Percentiles rank a stretch among this genome's conserved stretches.
Evolutionary conservation across 2,113 vertebrate genomes (phyloP).

Genomic region (Poecilia latipinna): DNA sequence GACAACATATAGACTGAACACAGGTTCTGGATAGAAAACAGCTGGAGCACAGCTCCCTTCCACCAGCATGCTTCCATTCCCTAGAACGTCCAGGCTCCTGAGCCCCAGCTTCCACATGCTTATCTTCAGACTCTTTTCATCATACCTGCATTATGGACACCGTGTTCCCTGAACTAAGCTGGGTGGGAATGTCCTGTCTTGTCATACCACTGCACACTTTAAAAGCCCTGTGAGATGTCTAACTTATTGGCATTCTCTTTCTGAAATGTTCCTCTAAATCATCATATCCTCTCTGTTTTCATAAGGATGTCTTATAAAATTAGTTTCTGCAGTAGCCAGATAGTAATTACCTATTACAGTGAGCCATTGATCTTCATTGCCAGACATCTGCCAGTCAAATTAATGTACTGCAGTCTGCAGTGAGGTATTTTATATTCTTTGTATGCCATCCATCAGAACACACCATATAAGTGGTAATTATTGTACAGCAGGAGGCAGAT

Average conservation of each 20-base stretch:
- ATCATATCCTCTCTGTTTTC: neutral
- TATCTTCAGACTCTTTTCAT: too few relatives aligned
- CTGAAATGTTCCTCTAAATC: neutral
- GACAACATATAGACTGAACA: too few relatives aligned
- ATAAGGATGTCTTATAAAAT: neutral
- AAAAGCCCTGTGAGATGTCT: neutral
- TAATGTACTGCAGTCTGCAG: constrained; percentile 13
- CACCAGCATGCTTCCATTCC: too few relatives aligned
- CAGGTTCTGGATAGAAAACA: too few relatives aligned
- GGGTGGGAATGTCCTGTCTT: too few relatives aligned
- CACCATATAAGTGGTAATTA: constrained; percentile 61
- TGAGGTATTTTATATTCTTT: constrained; percentile 45
- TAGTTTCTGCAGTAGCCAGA: neutral
- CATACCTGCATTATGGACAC: too few relatives aligned
- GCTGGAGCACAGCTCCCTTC: too few relatives aligned
- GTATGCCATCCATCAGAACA: constrained; percentile 32
- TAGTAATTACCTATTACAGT: neutral
- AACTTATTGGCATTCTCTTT: neutral
- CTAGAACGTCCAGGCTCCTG: too few relatives aligned
- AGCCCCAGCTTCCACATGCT: too few relatives aligned
- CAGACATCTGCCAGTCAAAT: neutral
- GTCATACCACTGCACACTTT: neutral
- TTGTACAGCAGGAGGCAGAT: constrained; percentile 52
- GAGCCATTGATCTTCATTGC: constrained; percentile 10
- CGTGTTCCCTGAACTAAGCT: too few relatives aligned